Evolutionary conservation across 2,797 vertebrate species (phyloP).

Genomic region (Siniperca undulata): DNA sequence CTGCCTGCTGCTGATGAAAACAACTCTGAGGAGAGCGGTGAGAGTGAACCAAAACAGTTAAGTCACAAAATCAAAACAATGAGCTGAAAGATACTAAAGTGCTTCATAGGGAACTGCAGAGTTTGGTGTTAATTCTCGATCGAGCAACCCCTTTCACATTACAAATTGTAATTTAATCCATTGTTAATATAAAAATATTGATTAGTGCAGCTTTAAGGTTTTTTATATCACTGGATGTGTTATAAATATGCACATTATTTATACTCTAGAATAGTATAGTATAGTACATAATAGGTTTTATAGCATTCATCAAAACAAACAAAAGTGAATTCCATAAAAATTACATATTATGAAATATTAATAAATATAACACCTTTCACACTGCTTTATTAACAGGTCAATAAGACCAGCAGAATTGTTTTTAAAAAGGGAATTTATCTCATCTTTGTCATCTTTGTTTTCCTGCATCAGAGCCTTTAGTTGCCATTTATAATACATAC

Average conservation of each 20-base stretch:
- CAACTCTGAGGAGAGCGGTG: not conserved
- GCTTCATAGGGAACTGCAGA: not conserved
- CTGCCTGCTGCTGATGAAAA: not conserved
- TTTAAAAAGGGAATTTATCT: conserved; percentile 6
- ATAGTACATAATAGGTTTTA: not conserved
- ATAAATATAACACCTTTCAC: not conserved
- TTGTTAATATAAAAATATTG: not conserved
- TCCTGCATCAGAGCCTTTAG: not conserved
- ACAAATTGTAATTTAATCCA: not conserved
- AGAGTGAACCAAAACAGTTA: not conserved
- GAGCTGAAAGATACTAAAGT: not conserved
- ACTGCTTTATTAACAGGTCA: not conserved
- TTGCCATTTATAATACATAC: conserved; percentile 4
- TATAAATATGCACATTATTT: not conserved
- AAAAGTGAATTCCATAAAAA: not conserved
- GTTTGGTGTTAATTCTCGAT: not conserved
- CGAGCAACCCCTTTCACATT: not conserved
- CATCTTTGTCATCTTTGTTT: conserved; percentile 19
- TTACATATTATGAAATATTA: too few species aligned
- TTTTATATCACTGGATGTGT: not conserved
- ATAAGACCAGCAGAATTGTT: not conserved
- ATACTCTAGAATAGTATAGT: not conserved
- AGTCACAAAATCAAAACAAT: too few species aligned
- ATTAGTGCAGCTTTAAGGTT: not conserved
- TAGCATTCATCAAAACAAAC: not conserved